Conservation (phyloP, 2,113 vertebrate species). For the Prinia subflava region DNA sequence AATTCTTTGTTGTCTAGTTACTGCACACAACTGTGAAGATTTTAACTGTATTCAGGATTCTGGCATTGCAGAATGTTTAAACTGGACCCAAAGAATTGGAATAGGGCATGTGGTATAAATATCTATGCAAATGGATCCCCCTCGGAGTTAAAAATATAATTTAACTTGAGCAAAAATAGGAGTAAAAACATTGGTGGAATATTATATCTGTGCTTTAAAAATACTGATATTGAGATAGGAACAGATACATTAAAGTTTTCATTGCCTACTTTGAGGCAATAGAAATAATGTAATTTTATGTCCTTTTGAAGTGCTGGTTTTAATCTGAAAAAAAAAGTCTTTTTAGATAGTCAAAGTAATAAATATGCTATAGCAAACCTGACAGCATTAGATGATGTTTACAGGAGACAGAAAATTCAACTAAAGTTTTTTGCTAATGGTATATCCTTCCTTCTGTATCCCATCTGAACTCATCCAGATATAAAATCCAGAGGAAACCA, state of each 20-base stretch:
- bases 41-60: background rate
- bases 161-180: background rate
- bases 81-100: background rate
- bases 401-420: background rate
- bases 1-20: slow-evolving; percentile 13
- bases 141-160: background rate
- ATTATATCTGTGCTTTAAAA: background rate
- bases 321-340: background rate
- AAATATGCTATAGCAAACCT: background rate
- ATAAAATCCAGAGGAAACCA: background rate
- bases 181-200: background rate
- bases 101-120: background rate
- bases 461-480: background rate
- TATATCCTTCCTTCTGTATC: background rate
- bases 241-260: background rate
- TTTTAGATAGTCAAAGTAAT: background rate
- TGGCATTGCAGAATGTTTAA: background rate
- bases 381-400: background rate
- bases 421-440: background rate
- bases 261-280: background rate
- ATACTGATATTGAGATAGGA: background rate
- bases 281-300: background rate
- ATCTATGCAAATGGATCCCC: background rate
- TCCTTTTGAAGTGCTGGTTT: background rate
- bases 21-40: background rate